A percentile compares a stretch with the other conserved stretches of the same genome.
Evolutionary conservation across 2,797 vertebrate species (phyloP).

Genomic region (Pangasius mekongensis): DNA sequence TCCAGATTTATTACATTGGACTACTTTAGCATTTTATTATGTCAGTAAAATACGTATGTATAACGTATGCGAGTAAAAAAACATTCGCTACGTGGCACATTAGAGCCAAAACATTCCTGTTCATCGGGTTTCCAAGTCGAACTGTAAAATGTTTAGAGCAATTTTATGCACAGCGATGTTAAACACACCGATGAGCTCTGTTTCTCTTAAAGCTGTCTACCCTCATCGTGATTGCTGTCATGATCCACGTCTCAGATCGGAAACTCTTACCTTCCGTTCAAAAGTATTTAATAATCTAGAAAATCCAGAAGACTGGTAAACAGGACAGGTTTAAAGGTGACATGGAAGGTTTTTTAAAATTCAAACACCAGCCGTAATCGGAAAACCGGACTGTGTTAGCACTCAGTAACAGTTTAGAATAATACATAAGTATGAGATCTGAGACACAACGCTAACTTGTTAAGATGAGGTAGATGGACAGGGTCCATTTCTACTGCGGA

Average conservation of each 20-base stretch:
- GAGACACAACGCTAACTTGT: neutral
- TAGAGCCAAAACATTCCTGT: neutral
- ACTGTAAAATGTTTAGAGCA: no score
- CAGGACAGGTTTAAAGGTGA: neutral
- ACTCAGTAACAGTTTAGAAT: neutral
- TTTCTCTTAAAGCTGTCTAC: neutral
- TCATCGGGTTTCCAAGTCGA: no score
- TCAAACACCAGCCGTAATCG: neutral
- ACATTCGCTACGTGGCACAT: neutral
- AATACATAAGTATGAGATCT: neutral
- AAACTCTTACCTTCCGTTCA: neutral
- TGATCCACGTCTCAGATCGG: neutral
- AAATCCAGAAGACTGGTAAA: neutral
- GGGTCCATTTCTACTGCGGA: neutral
- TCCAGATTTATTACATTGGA: neutral
- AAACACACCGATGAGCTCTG: neutral
- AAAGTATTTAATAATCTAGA: neutral
- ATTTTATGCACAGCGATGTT: no score
- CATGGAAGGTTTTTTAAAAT: neutral
- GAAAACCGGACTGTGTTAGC: neutral
- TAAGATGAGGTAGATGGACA: neutral
- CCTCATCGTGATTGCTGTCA: neutral
- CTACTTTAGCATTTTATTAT: neutral
- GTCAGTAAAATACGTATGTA: neutral
- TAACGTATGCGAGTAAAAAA: neutral